Conservation (phyloP, 2,113 vertebrate species). For the Laticauda colubrina region DNA sequence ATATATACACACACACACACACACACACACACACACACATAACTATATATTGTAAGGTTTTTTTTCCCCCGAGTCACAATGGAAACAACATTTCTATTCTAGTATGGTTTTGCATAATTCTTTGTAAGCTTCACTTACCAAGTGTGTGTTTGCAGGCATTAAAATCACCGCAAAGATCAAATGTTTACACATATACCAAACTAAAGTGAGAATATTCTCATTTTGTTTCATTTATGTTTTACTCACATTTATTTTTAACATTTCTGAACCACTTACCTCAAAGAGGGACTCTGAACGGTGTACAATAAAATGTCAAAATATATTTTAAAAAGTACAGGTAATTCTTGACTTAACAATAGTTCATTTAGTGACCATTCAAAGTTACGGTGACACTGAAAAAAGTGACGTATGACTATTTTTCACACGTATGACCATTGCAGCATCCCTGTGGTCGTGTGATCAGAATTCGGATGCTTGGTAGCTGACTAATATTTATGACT, state of each 20-base stretch:
- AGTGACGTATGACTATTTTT: too few species aligned
- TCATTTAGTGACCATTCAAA: background rate
- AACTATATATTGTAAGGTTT: background rate
- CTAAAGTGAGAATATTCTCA: background rate
- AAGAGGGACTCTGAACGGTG: background rate
- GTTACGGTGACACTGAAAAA: background rate
- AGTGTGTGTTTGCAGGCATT: background rate
- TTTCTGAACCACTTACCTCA: background rate
- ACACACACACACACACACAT: too few species aligned
- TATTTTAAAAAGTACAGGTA: background rate
- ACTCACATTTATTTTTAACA: background rate
- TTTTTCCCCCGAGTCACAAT: background rate
- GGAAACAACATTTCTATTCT: background rate
- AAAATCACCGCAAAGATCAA: background rate
- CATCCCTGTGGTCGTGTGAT: background rate
- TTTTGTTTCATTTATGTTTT: background rate
- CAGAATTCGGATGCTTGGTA: background rate
- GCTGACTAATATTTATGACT: background rate
- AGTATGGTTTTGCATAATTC: background rate
- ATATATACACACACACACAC: too few species aligned
- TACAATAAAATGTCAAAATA: background rate
- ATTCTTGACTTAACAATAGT: background rate
- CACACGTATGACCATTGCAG: background rate
- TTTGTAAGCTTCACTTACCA: background rate
- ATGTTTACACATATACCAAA: background rate